A percentile compares a stretch with the other conserved stretches of the same genome.
phyloP scores from a whole-genome alignment of 2,797 vertebrate species.

The Coreius guichenoti region DNA sequence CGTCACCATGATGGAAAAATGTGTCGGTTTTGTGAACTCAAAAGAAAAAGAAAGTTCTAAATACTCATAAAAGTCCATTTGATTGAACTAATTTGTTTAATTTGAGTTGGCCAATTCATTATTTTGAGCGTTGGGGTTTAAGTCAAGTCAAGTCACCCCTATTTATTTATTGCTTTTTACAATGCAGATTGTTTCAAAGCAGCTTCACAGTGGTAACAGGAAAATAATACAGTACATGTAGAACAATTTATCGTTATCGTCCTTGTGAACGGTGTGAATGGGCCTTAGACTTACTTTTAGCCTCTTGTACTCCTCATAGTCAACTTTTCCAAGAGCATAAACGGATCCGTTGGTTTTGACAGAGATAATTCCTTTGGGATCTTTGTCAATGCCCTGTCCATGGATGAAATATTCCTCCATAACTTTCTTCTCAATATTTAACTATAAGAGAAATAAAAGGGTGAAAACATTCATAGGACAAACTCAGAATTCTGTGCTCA shows the following conservation, averaged over 20 bases:
- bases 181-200: too few species aligned
- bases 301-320: constrained; percentile 13
- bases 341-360: background rate
- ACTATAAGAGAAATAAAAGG: background rate
- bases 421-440: constrained; percentile 3
- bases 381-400: constrained; percentile 29
- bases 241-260: background rate
- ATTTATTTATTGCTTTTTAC: too few species aligned
- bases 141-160: too few species aligned
- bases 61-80: too few species aligned
- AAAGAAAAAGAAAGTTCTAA: too few species aligned
- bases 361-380: constrained; percentile 22
- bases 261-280: background rate
- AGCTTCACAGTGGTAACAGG: too few species aligned
- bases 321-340: constrained; percentile 8
- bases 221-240: too few species aligned
- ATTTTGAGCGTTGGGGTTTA: too few species aligned
- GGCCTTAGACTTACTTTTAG: constrained; percentile 19
- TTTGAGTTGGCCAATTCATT: too few species aligned
- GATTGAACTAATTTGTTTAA: too few species aligned
- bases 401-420: background rate
- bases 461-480: background rate
- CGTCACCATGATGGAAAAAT: too few species aligned
- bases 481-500: background rate
- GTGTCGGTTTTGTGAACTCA: too few species aligned